Evolutionary conservation across 1,140 invertebrate species (phyloP).

Genomic region (Coenobita brevimanus): DNA sequence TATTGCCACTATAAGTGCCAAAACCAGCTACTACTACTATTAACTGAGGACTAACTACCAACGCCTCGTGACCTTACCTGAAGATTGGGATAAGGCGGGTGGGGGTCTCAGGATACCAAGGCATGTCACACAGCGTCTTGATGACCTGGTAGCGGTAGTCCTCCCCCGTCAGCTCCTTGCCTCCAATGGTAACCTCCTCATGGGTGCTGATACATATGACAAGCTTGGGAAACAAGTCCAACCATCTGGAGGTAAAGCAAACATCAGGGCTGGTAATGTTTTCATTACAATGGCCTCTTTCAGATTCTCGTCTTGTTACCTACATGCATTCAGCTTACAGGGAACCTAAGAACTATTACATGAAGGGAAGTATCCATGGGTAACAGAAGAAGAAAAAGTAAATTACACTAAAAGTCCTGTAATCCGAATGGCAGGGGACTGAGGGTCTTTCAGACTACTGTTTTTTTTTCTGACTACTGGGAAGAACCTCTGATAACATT

Average conservation of each 20-base stretch:
- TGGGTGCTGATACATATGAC: slow-evolving; percentile 41
- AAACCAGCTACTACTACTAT: not conserved
- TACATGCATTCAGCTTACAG: too few species aligned
- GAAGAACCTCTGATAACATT: too few species aligned
- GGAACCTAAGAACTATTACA: too few species aligned
- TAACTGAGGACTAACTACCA: not conserved
- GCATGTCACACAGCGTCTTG: slow-evolving; percentile 49
- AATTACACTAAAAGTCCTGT: too few species aligned
- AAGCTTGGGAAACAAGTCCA: slow-evolving; percentile 52
- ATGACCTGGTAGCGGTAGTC: slow-evolving; percentile 57
- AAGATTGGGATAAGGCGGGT: slow-evolving; percentile 54
- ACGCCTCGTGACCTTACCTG: slow-evolving; percentile 37
- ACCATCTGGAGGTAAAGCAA: slow-evolving; percentile 51
- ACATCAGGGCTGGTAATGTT: too few species aligned
- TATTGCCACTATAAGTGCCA: not conserved
- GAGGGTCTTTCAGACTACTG: too few species aligned
- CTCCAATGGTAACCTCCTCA: slow-evolving; percentile 41
- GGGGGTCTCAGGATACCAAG: slow-evolving; percentile 49
- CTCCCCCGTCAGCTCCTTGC: slow-evolving; percentile 41
- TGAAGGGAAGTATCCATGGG: too few species aligned
- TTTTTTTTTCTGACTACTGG: too few species aligned
- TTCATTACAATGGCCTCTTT: too few species aligned
- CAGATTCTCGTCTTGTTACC: too few species aligned
- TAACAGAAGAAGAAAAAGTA: too few species aligned
- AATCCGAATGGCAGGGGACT: too few species aligned